Evolutionary conservation across 2,113 vertebrate species (phyloP).

Genomic region (Deroptyus accipitrinus): DNA sequence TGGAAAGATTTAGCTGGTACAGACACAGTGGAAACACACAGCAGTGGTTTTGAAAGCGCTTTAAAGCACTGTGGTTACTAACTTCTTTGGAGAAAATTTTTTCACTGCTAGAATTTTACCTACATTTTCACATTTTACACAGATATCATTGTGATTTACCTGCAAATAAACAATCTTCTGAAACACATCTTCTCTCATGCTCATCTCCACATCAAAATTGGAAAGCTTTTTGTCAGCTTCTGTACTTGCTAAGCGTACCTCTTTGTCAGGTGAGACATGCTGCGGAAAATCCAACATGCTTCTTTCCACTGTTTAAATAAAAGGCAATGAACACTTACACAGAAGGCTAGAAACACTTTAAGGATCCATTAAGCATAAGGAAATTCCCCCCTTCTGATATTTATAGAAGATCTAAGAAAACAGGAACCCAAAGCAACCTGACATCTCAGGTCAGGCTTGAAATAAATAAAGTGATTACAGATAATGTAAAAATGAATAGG

Average conservation of each 20-base stretch:
- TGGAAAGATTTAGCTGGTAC: neutral
- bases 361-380: neutral
- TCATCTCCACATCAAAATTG: slow-evolving; percentile 92
- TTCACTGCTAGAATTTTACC: neutral
- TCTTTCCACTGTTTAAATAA: slow-evolving; percentile 80
- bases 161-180: slow-evolving; percentile 84
- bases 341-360: neutral
- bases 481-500: neutral
- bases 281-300: slow-evolving; percentile 91
- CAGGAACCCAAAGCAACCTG: neutral
- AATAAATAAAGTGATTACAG: neutral
- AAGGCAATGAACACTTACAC: neutral
- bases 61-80: neutral
- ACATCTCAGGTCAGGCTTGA: neutral
- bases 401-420: neutral
- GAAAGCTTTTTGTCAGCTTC: slow-evolving; percentile 93
- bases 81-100: neutral
- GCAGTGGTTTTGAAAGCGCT: neutral
- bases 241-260: slow-evolving; percentile 89
- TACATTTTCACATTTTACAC: neutral
- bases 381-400: neutral
- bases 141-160: slow-evolving; percentile 70
- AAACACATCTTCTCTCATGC: slow-evolving; percentile 93
- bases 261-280: slow-evolving; percentile 84
- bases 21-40: neutral